phyloP scores from a whole-genome alignment of 2,888 invertebrate genomes.

The Pristionchus exspectatus region DNA sequence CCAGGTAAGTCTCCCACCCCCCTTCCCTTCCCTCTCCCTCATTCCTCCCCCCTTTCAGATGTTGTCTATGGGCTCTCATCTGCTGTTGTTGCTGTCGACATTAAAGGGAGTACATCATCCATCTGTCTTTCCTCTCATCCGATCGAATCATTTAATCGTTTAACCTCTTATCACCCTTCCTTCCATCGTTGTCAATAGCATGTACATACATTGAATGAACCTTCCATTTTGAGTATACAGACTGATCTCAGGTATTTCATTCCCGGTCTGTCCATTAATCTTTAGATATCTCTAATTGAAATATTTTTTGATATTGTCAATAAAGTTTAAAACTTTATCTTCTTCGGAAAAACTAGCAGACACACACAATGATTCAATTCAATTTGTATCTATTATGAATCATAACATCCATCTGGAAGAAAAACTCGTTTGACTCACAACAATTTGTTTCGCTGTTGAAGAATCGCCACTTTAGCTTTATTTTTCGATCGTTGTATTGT shows the following conservation, averaged over 20 bases:
- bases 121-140: not conserved
- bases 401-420: not conserved
- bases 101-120: not conserved
- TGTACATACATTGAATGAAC: conserved; percentile 45
- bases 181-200: not conserved
- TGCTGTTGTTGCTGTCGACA: conserved; percentile 47
- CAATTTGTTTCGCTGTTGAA: not conserved
- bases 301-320: not conserved
- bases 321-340: not conserved
- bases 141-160: conserved; percentile 4
- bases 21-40: not conserved
- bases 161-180: conserved; percentile 10
- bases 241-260: not conserved
- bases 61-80: conserved; percentile 47
- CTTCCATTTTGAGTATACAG: not conserved
- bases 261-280: no score
- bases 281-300: not conserved
- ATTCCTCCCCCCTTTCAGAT: not conserved
- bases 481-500: not conserved
- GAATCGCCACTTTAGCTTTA: no score
- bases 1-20: not conserved
- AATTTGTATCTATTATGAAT: not conserved
- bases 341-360: not conserved
- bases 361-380: not conserved
- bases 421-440: not conserved